Conservation (phyloP, 2,113 vertebrate genomes). For the Chunga burmeisteri region DNA sequence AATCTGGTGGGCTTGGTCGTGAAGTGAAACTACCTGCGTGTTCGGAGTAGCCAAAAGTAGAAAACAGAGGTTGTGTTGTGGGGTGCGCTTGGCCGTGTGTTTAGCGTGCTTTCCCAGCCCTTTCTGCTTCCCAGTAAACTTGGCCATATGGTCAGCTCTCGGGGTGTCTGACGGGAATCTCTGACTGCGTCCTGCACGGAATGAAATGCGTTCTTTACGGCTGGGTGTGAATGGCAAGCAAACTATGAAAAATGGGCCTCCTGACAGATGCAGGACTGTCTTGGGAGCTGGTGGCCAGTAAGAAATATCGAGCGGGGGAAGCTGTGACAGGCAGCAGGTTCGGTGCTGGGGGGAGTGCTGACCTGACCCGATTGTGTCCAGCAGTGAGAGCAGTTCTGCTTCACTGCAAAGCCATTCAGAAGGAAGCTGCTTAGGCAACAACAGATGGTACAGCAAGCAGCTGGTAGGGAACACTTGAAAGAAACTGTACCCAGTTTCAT, state of each 20-base stretch:
- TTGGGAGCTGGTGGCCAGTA: conserved; percentile 56
- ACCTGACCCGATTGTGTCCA: conserved; percentile 77
- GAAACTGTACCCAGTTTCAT: conserved; percentile 20
- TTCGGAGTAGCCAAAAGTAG: not conserved
- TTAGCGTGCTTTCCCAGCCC: not conserved
- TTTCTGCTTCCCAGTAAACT: not conserved
- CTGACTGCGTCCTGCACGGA: not conserved
- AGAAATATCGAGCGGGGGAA: conserved; percentile 31
- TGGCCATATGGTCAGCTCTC: not conserved
- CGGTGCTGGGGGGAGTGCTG: conserved; percentile 47
- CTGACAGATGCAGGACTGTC: conserved; percentile 29
- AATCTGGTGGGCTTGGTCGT: not conserved
- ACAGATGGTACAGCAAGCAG: conserved; percentile 79
- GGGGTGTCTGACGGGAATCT: not conserved
- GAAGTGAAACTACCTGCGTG: not conserved
- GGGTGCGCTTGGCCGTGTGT: too few relatives aligned
- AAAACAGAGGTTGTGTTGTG: not conserved
- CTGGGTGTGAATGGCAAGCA: not conserved
- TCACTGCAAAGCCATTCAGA: conserved; percentile 71
- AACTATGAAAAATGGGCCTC: conserved; percentile 30
- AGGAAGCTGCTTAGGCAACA: conserved; percentile 69
- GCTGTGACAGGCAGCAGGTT: conserved; percentile 62
- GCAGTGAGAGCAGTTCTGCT: conserved; percentile 72
- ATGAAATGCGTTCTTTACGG: not conserved
- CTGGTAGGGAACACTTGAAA: conserved; percentile 60